Evolutionary conservation across 37 sponge, comb jelly and placozoan genomes (phyloP).

Genomic region (Oscarella lobularis): DNA sequence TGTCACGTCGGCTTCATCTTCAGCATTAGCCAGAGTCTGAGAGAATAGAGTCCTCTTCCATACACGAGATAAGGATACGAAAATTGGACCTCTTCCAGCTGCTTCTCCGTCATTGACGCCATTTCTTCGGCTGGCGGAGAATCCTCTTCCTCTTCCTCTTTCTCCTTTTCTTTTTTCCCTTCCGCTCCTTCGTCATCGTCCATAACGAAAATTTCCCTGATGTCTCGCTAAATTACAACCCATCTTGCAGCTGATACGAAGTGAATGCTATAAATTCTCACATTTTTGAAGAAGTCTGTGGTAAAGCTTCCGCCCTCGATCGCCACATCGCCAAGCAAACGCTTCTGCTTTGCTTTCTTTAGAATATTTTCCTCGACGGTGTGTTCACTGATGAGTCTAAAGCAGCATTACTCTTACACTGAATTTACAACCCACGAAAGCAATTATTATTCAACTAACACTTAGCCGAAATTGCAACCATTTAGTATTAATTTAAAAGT

Average conservation of each 20-base stretch:
- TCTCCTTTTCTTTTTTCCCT: too few relatives aligned
- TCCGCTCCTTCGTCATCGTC: background rate
- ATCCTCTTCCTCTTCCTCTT: too few relatives aligned
- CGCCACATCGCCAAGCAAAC: conserved; percentile 82
- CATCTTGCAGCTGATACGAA: background rate
- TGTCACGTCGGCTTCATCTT: conserved; percentile 71
- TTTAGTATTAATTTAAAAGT: background rate
- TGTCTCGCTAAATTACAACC: conserved; percentile 13
- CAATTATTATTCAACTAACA: too few relatives aligned
- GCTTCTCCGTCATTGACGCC: conserved; percentile 35
- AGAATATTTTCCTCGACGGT: conserved; percentile 97
- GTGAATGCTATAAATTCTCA: background rate
- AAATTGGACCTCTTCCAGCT: conserved; percentile 48
- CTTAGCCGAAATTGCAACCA: background rate
- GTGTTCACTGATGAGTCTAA: conserved; percentile 71
- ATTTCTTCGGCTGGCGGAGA: background rate
- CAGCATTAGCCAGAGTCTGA: conserved; percentile 68
- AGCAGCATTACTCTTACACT: too few relatives aligned
- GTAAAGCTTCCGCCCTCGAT: conserved; percentile 96
- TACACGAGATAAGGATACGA: too few relatives aligned
- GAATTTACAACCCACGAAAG: too few relatives aligned
- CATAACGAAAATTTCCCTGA: conserved; percentile 9
- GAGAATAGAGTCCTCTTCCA: too few relatives aligned
- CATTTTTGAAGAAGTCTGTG: conserved; percentile 92
- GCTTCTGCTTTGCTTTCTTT: conserved; percentile 98